These are phyloP conservation scores for Tylochromis polylepis DNA, from an alignment of 2,113 vertebrate species.

Conservation along the genomic window DNA sequence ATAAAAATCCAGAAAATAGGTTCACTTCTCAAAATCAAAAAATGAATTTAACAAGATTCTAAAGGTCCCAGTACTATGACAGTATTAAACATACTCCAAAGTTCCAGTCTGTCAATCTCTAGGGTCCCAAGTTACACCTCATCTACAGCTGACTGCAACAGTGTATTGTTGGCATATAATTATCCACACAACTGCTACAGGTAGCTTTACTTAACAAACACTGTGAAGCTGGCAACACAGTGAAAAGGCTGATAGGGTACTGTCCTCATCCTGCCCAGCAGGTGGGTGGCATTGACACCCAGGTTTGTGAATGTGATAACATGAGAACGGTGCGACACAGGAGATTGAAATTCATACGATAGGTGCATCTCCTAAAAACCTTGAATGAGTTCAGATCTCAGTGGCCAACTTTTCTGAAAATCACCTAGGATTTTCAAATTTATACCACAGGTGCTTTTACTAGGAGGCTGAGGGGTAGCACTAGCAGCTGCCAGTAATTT, in stretches of 20 bases:
- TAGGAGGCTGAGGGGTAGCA: background rate
- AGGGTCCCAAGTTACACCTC: background rate
- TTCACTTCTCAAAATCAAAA: background rate
- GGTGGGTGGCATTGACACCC: background rate
- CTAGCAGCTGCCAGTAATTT: background rate
- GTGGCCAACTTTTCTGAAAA: background rate
- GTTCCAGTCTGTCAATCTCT: background rate
- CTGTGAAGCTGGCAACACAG: no score
- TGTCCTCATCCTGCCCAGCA: no score
- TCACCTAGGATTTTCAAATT: background rate
- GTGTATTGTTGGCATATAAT: background rate
- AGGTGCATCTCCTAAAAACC: background rate
- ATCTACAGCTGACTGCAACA: background rate
- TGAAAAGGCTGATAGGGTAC: background rate
- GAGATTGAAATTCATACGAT: rapidly evolving
- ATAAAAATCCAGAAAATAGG: background rate
- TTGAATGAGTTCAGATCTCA: background rate
- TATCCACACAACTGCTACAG: background rate
- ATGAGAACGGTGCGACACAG: background rate
- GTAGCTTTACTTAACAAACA: background rate
- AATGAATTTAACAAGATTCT: background rate
- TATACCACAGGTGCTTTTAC: background rate
- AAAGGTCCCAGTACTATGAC: background rate
- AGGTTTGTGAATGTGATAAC: background rate
- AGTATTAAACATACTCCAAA: background rate